Percentiles rank a stretch among this genome's conserved stretches.
Evolutionary conservation across 2,888 invertebrate genomes (phyloP).

Genomic region (Acleris laterana): DNA sequence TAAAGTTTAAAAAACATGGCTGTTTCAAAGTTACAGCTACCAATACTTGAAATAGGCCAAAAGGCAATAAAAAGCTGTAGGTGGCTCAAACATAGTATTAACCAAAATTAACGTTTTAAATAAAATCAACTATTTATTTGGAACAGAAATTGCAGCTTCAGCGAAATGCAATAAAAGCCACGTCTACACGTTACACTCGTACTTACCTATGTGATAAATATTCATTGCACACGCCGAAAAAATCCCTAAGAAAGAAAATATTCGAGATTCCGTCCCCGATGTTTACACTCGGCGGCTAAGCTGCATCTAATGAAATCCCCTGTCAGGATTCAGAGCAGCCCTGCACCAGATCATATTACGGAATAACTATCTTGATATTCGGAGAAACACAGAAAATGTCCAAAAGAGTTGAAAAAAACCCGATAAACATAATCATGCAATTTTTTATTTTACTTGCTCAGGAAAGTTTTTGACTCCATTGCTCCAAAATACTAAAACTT

Average conservation of each 20-base stretch:
- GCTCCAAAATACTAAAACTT: no score
- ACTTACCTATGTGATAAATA: constrained; percentile 57
- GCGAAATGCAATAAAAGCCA: constrained; percentile 27
- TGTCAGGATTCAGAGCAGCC: constrained; percentile 78
- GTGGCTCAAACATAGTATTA: no score
- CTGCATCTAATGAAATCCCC: constrained; percentile 84
- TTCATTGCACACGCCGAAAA: constrained; percentile 69
- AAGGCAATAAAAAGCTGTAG: no score
- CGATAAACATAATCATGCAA: no score
- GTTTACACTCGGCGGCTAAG: constrained; percentile 80
- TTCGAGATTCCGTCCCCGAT: constrained; percentile 76
- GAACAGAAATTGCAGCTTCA: constrained; percentile 2
- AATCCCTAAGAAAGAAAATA: constrained; percentile 72
- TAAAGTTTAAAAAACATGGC: no score
- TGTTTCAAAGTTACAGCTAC: no score
- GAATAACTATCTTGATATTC: constrained; percentile 54
- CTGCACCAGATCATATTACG: constrained; percentile 66
- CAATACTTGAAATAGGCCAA: no score
- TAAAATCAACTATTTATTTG: constrained; percentile 2
- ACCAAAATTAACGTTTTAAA: not conserved
- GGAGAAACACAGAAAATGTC: not conserved
- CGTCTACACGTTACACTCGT: constrained; percentile 7
- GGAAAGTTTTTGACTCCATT: no score
- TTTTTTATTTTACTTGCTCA: no score
- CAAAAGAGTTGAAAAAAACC: no score